Base-by-base conservation (phyloP, 2,113 vertebrate genomes). In the Balaenoptera acutorostrata region DNA sequence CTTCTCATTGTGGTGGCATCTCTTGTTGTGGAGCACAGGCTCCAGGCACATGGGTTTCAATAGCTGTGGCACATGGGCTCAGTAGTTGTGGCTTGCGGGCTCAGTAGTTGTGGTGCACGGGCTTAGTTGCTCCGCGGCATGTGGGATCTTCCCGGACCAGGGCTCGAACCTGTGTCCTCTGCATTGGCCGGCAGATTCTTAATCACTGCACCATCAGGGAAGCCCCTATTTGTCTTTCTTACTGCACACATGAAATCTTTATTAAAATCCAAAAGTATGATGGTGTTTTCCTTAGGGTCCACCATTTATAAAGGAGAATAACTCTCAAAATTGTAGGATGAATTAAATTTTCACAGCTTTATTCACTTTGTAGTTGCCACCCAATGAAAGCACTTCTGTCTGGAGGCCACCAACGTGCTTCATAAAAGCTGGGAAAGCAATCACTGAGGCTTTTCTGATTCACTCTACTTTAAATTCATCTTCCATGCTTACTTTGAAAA, bases 251-350 rank as follows among this genome's bases (percentile, higher is more conserved):
- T 39, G 39, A 78, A 95, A 92, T 81, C 61, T 78, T 94, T 88
- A 91, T 95, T 82, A 97, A 91, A 93, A 97, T 85, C 82, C 72
- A 52, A 83, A 96, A 94, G 14, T 66, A 90, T 25, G 63, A 57
- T 27, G 66, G 55, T 61, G 39, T 82, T 96, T 95, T 94, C 31
- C 52, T 93, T 41, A 72, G 77, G 55, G 77, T 36, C 44, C 23
- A 69, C 64, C 77, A 39, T 49, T 95, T 71, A 61, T 46, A 88
- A 86, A 88, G 64, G 64, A 87, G 55, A 72, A 13, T 83, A 69
- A 91, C 49, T 93, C 25, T 49, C 57, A 4, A 84, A 96, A 83
- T 29, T 41, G 33, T 89, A 61, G 72, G 64, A 61, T 61, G 78
- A 89, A 89, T 94, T 81, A 95, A 49, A 88, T 39, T 90, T 92